Evolutionary conservation across 2,113 vertebrate species (phyloP), one percentile per base, ranked within the genome.

Genomic region (Ciconia maguari): DNA sequence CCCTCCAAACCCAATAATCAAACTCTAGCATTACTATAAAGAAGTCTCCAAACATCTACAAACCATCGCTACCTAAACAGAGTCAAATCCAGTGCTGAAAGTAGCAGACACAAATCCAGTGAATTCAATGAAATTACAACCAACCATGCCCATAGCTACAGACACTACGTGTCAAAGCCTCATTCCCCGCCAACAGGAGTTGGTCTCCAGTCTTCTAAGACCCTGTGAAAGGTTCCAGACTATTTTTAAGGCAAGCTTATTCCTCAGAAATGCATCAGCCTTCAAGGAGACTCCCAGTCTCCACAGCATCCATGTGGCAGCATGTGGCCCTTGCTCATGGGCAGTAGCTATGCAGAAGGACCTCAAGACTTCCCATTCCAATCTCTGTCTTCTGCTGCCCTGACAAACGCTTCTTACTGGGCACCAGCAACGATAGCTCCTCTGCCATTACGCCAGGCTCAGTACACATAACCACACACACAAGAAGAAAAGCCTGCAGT

Each of bases 241-340:
- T 65, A 52, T 13, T 61, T 87, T 76, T 65, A 90, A 44, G 52
- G 25, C 14, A 57, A 68, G 34, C 16, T n/a, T n/a, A 34, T 75
- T 75, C 7, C 60, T 65, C 46, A 93, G 69, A 71, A 74, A 71
- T 1, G 3, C n/a, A 64, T 5, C 20, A 80, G 52, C 32, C 62
- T 72, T 36, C 16, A 36, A 80, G 74, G 27, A 69, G 16, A 70
- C 30, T 41, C 58, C 58, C 34, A 70, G 22, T 36, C 24, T 76
- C 55, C 52, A 36, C 48, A 62, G 54, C 1, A 0, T 13, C 54
- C 18, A 51, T 32, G 24, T 8, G 32, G 24, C 38, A 90, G 60
- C 55, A 7, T 0, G 5, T 0, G 0, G 26, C n/a, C 13, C 58
- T 51, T 3, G 0, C 18, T 66, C 51, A 38, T 0, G 0, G 48